Base-by-base conservation (phyloP, 2,888 invertebrate species). In the Catonia carolina region DNA sequence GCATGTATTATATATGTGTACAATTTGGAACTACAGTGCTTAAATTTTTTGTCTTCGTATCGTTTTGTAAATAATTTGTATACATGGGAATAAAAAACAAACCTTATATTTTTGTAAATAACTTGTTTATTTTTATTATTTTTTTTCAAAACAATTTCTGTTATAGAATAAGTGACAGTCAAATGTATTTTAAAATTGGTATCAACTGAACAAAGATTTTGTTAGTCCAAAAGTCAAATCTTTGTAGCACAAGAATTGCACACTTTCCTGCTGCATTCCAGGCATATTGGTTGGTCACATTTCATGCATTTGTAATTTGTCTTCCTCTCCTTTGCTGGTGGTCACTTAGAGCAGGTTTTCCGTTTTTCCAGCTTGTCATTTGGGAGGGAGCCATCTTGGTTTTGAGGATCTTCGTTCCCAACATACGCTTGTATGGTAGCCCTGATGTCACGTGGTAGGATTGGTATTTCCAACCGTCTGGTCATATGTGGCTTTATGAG, bases 231-330 rank as follows among this genome's bases (percentile, higher is more conserved):
- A 42, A 42, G 42, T 42, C 42, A 8, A 17, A 42, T 42, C 2
- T 17, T 17, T 42, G 42, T 42, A 6, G 5, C 42, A 17, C 20
- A 42, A 42, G 15, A 15, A 42, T n/a, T 42, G 42, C 20, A 42
- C 42, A 42, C 42, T 42, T 42, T 42, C 42, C 42, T 42, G 42
- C 42, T 12, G 4, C 5, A 42, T 42, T 42, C 17, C 42, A 42
- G 42, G 42, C 42, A 17, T n/a, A 42, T 42, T 42, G 42, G 42
- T 18, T 42, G 7, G 42, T 42, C 42, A 42, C 42, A 42, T 42
- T 42, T 42, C 18, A 42, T 42, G 5, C 42, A 42, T 42, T 42
- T 42, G 17, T 15, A 42, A 17, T 42, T 42, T 42, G 20, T 42
- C 42, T 12, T 42, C 42, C 42, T 42, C 42, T 42, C 42, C 42